phyloP scores from a whole-genome alignment of 2,113 vertebrate genomes.

The Catharus minimus region DNA sequence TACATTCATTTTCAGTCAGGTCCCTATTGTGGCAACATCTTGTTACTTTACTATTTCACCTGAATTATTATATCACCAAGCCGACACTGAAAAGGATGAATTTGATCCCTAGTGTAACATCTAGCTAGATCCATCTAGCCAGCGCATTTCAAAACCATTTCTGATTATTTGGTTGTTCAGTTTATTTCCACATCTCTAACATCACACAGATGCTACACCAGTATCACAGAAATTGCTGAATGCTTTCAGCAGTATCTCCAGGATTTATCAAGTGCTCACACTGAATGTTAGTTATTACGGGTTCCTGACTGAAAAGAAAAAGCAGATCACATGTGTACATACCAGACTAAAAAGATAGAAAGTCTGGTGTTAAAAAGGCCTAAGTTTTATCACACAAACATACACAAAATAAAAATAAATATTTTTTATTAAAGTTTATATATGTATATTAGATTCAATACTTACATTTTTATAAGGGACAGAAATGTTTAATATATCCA shows the following conservation, averaged over 20 bases:
- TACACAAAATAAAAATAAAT: neutral
- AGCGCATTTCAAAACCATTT: constrained; percentile 43
- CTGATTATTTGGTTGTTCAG: neutral
- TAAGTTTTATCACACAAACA: neutral
- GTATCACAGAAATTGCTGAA: constrained; percentile 27
- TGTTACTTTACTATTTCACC: constrained; percentile 47
- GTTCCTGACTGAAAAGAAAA: constrained; percentile 31
- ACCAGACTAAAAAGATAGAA: neutral
- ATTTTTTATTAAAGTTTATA: no score
- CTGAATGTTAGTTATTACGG: neutral
- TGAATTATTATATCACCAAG: constrained; percentile 31
- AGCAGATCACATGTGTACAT: neutral
- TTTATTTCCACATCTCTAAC: constrained; percentile 44
- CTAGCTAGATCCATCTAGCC: neutral
- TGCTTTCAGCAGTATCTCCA: neutral
- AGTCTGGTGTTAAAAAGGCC: neutral
- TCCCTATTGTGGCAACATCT: constrained; percentile 23
- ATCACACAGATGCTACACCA: neutral
- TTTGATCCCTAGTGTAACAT: constrained; percentile 38
- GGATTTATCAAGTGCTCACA: neutral
- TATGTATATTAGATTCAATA: neutral
- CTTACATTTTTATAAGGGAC: neutral
- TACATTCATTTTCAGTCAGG: constrained; percentile 56
- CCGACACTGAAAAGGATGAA: constrained; percentile 20
- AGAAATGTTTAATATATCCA: neutral